Base-by-base conservation (phyloP, 1,140 invertebrate species). In the Papilio glaucus region DNA sequence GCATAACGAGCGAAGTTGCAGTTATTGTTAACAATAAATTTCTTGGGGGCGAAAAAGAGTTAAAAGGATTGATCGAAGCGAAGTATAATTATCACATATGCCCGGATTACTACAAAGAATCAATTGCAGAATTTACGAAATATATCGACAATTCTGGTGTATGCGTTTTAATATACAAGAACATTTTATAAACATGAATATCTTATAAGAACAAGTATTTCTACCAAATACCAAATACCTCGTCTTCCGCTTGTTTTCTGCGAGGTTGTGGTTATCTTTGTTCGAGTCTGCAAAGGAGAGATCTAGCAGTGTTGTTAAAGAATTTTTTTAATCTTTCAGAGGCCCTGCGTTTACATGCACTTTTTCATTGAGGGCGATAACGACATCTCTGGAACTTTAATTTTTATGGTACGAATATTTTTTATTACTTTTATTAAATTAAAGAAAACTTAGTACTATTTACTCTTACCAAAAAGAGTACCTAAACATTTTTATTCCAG, bases 271-370 rank as follows among this genome's bases (percentile, higher is more conserved):
- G n/a, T n/a, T n/a, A n/a, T n/a, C n/a, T n/a, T n/a, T n/a, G n/a
- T n/a, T n/a, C n/a, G n/a, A n/a, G n/a, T n/a, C n/a, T n/a, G n/a
- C n/a, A n/a, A n/a, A n/a, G n/a, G n/a, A n/a, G n/a, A n/a, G n/a
- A n/a, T n/a, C n/a, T n/a, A n/a, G n/a, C n/a, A n/a, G n/a, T 41
- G 12, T 41, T 41, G 12, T 13, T 41, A 13, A 41, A 41, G 10
- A 13, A 0, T 33, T 33, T 33, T 45, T 45, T 18, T 57, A 57
- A 45, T 72, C 37, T 94, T 94, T 75, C 84, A 94, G 94, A 87
- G 93, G 71, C 89, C 93, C n/a, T 91, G 89, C 74, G 91, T 86
- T 6, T 94, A 93, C 74, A 87, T 94, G 68, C 89, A 92, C 37
- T 85, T 94, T 69, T 80, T 86, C 5, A 92, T 94, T 53, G 76